Percentiles rank a stretch among this genome's conserved stretches.
These are phyloP conservation scores for Heliothis peltigera DNA, from an alignment of 2,888 invertebrate genomes.

Conservation along the genomic window DNA sequence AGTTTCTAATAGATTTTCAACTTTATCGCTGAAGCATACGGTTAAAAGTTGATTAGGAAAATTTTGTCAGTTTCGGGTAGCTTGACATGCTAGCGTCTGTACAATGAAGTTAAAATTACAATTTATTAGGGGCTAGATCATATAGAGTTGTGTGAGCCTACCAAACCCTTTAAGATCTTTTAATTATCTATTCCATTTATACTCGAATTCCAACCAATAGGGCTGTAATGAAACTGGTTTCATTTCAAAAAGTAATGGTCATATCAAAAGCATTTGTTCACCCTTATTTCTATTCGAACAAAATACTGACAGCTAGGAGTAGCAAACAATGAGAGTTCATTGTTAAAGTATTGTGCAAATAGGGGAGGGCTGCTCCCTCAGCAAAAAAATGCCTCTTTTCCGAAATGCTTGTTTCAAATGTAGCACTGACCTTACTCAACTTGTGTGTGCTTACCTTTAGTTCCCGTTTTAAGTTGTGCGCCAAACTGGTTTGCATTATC, in stretches of 20 bases:
- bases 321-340: slow-evolving; percentile 82
- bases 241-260: slow-evolving; percentile 52
- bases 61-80: no score
- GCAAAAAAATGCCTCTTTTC: slow-evolving; percentile 78
- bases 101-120: neutral
- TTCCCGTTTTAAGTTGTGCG: slow-evolving; percentile 8
- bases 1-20: no score
- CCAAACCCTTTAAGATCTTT: slow-evolving; percentile 10
- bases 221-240: slow-evolving; percentile 46
- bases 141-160: neutral
- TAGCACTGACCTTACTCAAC: slow-evolving; percentile 77
- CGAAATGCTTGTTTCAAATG: slow-evolving; percentile 74
- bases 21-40: no score
- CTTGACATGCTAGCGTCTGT: no score
- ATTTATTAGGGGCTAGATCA: neutral
- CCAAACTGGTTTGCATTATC: slow-evolving; percentile 23
- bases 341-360: slow-evolving; percentile 85
- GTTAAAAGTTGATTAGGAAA: no score
- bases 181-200: slow-evolving; percentile 16
- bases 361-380: slow-evolving; percentile 78
- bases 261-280: slow-evolving; percentile 61
- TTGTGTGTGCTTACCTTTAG: slow-evolving; percentile 20
- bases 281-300: slow-evolving; percentile 66
- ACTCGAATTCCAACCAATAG: slow-evolving; percentile 12
- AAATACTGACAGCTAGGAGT: slow-evolving; percentile 59